Conservation (phyloP, 2,113 vertebrate species). For the Australoheros scitulus region DNA sequence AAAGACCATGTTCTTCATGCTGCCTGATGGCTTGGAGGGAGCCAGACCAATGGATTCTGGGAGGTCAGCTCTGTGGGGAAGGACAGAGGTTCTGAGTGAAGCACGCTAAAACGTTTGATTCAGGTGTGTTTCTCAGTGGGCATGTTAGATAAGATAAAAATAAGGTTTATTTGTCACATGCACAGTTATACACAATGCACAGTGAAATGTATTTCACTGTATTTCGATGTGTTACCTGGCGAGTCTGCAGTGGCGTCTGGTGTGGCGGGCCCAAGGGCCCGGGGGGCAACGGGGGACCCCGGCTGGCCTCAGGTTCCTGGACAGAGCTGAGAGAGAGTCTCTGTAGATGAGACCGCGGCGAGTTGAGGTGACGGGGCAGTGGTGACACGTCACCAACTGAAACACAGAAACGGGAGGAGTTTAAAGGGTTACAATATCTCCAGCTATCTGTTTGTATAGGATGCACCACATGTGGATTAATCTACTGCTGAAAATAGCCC, state of each 20-base stretch:
- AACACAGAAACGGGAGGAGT: background rate
- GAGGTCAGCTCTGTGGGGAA: slow-evolving; percentile 11
- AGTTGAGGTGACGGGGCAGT: slow-evolving; percentile 28
- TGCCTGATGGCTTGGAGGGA: background rate
- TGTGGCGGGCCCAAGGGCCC: background rate
- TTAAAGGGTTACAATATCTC: background rate
- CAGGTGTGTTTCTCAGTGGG: rapidly evolving
- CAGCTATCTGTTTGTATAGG: background rate
- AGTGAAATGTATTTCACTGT: too few species aligned
- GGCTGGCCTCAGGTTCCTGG: slow-evolving; percentile 28
- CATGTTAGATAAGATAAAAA: too few species aligned
- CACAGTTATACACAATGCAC: too few species aligned
- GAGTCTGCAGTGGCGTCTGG: background rate
- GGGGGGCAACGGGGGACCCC: background rate
- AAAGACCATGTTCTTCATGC: slow-evolving; percentile 45
- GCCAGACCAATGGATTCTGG: slow-evolving; percentile 43
- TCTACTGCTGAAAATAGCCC: background rate
- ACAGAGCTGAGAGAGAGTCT: slow-evolving; percentile 51
- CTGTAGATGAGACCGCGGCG: slow-evolving; percentile 52
- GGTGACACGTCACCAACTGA: slow-evolving; percentile 57
- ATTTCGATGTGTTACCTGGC: slow-evolving; percentile 8
- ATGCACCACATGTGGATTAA: background rate
- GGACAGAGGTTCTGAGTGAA: background rate
- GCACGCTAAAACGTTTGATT: rapidly evolving
- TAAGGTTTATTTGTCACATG: too few species aligned